Evolutionary conservation across 2,797 vertebrate genomes (phyloP), one percentile per base, ranked within the genome.

Genomic region (Loris lydekkerianus): DNA sequence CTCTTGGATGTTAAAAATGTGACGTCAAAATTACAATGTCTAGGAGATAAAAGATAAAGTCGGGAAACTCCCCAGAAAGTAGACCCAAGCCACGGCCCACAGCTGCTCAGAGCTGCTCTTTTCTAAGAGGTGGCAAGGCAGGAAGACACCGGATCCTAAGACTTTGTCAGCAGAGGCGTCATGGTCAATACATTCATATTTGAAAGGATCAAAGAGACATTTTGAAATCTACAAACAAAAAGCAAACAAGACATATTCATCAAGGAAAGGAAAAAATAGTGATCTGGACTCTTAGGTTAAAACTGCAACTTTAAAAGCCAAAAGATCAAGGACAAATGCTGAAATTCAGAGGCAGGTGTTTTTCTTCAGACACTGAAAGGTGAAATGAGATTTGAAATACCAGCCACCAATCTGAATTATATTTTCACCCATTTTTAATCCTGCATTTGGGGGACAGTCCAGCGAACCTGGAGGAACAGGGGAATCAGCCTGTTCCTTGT

Each of bases 1-100:
- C 7, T 69, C 46, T 91, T 80, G 72, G 61, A 96, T 73, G 90
- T 90, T 27, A 84, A 90, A 84, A 90, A 56, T 53, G 56, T 6
- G 15, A 72, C 20, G 15, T 18, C 63, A 49, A 94, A 89, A 31
- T 89, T 43, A 49, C 87, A 61, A 85, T 58, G 58, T 84, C 72
- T 69, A 49, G 46, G 46, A 89, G 43, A 23, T 75, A 46, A 25
- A 86, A 69, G 70, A 53, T 23, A 14, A 58, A 93, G 29, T 27
- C 25, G 2, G 31, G 69, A 92, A 84, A 72, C 1, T 29, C 5
- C 4, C 70, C 77, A 77, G 61, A 77, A 87, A 43, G 67, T 17
- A 46, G 37, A 60, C 61, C 5, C 25, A 69, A 65, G 25, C 15
- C 34, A n/a, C 3, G 11, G 31, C 18, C 56, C 20, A 49, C 13